Conservation (phyloP, 1,140 invertebrate species). For the Euwallacea fornicatus region DNA sequence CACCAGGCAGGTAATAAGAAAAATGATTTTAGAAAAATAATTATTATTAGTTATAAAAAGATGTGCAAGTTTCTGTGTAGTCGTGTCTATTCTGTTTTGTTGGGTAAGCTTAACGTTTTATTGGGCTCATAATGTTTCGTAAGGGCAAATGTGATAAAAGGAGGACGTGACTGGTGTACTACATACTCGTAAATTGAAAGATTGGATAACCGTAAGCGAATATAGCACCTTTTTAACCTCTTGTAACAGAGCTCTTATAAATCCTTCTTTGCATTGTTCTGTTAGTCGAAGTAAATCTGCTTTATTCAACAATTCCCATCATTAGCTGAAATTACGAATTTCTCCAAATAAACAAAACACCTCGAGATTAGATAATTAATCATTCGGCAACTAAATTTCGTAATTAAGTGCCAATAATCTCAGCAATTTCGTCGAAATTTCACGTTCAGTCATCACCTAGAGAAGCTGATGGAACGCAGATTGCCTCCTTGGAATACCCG, state of each 20-base stretch:
- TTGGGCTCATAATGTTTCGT: conserved; percentile 12
- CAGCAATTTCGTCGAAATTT: neutral
- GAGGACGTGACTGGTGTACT: conserved; percentile 19
- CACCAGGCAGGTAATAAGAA: too few species aligned
- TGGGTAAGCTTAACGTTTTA: conserved; percentile 24
- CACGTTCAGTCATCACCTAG: neutral
- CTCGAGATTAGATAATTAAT: neutral
- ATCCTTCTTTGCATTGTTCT: too few species aligned
- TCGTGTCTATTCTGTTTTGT: conserved; percentile 13
- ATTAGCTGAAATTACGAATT: too few species aligned
- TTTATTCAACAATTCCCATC: too few species aligned
- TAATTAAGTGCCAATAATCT: conserved; percentile 7
- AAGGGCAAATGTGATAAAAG: conserved; percentile 28
- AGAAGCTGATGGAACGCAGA: conserved; percentile 2
- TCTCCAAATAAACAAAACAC: too few species aligned
- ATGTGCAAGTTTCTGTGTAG: neutral
- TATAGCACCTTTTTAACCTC: too few species aligned
- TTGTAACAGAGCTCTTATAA: too few species aligned
- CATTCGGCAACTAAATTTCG: neutral
- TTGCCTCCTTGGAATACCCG: neutral
- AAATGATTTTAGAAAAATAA: too few species aligned
- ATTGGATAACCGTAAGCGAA: neutral
- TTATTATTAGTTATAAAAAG: neutral
- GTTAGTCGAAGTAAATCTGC: too few species aligned
- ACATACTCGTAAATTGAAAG: conserved; percentile 12